A percentile compares a stretch with the other conserved stretches of the same genome.
Conservation (phyloP, 2,888 invertebrate species). For the Drosophila neotestacea region DNA sequence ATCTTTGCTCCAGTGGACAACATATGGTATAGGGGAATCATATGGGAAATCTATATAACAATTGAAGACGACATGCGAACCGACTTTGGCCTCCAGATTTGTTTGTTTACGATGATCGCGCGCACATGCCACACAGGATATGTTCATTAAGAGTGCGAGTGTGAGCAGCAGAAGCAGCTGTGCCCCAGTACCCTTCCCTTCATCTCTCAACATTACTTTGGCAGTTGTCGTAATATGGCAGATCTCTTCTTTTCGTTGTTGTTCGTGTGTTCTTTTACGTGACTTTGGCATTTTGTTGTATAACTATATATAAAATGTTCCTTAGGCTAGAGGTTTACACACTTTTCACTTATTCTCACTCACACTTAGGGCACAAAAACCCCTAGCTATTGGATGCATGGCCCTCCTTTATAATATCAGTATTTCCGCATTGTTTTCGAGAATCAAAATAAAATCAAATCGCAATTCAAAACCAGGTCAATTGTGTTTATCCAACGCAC, state of each 20-base stretch:
- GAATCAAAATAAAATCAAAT: slow-evolving; percentile 38
- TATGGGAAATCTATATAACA: slow-evolving; percentile 92
- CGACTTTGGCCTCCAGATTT: slow-evolving; percentile 85
- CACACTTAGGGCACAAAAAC: slow-evolving; percentile 19
- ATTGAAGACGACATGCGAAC: slow-evolving; percentile 85
- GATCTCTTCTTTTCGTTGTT: slow-evolving; percentile 7
- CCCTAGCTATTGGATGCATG: slow-evolving; percentile 17
- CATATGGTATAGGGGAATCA: slow-evolving; percentile 93
- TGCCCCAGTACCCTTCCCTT: slow-evolving; percentile 15
- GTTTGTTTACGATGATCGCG: slow-evolving; percentile 79
- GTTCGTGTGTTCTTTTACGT: slow-evolving; percentile 26
- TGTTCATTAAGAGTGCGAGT: slow-evolving; percentile 82
- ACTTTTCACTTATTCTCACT: slow-evolving; percentile 1
- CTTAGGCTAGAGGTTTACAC: slow-evolving; percentile 2
- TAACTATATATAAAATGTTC: background rate
- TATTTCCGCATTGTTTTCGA: slow-evolving; percentile 34
- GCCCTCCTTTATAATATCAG: slow-evolving; percentile 1
- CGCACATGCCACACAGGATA: slow-evolving; percentile 83
- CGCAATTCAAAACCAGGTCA: slow-evolving; percentile 61
- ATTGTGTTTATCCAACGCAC: slow-evolving; percentile 46
- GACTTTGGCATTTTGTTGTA: slow-evolving; percentile 43
- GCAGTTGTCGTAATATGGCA: slow-evolving; percentile 39
- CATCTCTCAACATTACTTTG: slow-evolving; percentile 16
- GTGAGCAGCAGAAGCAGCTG: slow-evolving; percentile 42
- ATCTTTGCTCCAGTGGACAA: slow-evolving; percentile 95